Evolutionary conservation across 2,113 vertebrate genomes (phyloP).

Genomic region (Nematolebias whitei): DNA sequence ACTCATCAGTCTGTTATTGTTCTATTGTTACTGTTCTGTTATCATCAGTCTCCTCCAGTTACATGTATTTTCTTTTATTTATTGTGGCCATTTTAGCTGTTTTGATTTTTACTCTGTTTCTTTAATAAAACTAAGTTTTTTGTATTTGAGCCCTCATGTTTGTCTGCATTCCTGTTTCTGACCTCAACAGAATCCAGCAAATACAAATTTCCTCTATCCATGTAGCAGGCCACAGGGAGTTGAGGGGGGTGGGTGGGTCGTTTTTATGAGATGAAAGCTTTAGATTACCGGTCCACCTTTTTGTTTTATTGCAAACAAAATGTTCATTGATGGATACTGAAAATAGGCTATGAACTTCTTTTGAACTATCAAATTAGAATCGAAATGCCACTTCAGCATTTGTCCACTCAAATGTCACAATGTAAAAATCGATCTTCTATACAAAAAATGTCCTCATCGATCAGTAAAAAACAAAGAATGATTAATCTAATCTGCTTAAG

Average conservation of each 20-base stretch:
- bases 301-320: slow-evolving; percentile 1
- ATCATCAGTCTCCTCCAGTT: too few relatives aligned
- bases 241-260: too few relatives aligned
- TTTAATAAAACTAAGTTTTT: too few relatives aligned
- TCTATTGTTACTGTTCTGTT: too few relatives aligned
- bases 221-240: slow-evolving; percentile 8
- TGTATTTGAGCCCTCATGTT: too few relatives aligned
- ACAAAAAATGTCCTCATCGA: slow-evolving; percentile 8
- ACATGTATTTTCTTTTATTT: too few relatives aligned
- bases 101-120: too few relatives aligned
- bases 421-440: slow-evolving; percentile 33
- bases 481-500: slow-evolving; percentile 23
- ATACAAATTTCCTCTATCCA: slow-evolving; percentile 13
- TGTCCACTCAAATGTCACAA: slow-evolving; percentile 8
- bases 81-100: too few relatives aligned
- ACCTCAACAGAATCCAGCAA: not conserved
- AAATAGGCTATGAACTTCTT: not conserved
- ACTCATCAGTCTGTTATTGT: too few relatives aligned
- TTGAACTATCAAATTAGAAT: slow-evolving; percentile 5
- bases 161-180: too few relatives aligned
- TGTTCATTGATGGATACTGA: not conserved
- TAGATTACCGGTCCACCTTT: slow-evolving; percentile 22
- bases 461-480: slow-evolving; percentile 29
- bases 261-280: slow-evolving; percentile 9
- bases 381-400: slow-evolving; percentile 45